Conservation (phyloP, 2,113 vertebrate genomes). For the Notothenia coriiceps region DNA sequence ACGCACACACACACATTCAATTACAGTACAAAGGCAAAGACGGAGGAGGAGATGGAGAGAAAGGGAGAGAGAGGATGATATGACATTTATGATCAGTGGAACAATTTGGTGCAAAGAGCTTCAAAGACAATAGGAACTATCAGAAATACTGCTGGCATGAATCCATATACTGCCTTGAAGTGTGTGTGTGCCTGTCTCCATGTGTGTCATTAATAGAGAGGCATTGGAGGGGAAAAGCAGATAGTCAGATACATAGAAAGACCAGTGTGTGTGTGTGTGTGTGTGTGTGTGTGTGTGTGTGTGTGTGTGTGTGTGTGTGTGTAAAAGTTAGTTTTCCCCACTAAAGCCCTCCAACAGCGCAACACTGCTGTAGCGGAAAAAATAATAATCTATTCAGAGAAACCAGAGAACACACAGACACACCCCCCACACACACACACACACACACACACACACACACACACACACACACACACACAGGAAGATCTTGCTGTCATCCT, state of each 20-base stretch:
- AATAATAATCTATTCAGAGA: constrained; percentile 36
- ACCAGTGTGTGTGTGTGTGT: not conserved
- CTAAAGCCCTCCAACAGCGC: constrained; percentile 6
- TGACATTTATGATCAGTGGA: constrained; percentile 78
- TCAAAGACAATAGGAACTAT: constrained; percentile 76
- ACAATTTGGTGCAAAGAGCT: constrained; percentile 74
- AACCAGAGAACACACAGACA: constrained; percentile 16
- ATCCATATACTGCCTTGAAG: constrained; percentile 46
- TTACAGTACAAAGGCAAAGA: constrained; percentile 65
- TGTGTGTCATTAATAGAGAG: constrained; percentile 54
- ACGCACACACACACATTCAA: constrained; percentile 44
- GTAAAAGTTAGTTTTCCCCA: not conserved
- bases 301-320: not conserved
- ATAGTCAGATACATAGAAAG: constrained; percentile 1
- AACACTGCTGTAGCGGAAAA: constrained; percentile 33
- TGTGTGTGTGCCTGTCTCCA: constrained; percentile 11
- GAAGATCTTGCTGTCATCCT: too few species aligned
- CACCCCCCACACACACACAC: not conserved
- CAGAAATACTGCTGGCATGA: constrained; percentile 59
- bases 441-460: not conserved
- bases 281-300: constrained; percentile 11
- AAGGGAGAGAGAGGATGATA: constrained; percentile 51
- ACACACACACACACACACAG: too few species aligned
- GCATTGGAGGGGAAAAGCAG: constrained; percentile 13
- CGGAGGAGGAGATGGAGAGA: constrained; percentile 48